phyloP scores from a whole-genome alignment of 2,797 vertebrate species.

The Coranthus polyacanthus region DNA sequence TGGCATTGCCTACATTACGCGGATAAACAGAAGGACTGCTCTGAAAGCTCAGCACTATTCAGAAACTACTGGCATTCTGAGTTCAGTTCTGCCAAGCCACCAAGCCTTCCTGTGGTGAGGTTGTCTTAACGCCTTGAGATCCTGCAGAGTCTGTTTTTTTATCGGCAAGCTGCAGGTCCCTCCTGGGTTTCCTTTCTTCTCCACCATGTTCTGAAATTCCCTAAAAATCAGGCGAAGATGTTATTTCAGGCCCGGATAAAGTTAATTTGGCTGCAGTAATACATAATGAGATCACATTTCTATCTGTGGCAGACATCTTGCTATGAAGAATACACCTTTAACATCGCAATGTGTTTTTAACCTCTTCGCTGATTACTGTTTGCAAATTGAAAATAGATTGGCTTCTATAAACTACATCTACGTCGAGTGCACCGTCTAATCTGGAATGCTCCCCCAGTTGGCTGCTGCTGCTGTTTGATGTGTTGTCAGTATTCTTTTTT shows the following conservation, averaged over 20 bases:
- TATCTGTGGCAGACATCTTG: slow-evolving; percentile 9
- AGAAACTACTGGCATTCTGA: slow-evolving; percentile 61
- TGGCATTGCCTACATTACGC: slow-evolving; percentile 47
- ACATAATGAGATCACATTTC: slow-evolving; percentile 38
- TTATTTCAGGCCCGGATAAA: slow-evolving; percentile 46
- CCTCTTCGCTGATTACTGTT: not conserved
- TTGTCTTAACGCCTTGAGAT: slow-evolving; percentile 66
- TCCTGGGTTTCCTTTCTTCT: slow-evolving; percentile 57
- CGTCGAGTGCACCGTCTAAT: slow-evolving; percentile 19
- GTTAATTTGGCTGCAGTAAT: slow-evolving; percentile 50
- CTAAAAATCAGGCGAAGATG: slow-evolving; percentile 48
- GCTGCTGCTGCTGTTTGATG: slow-evolving; percentile 6
- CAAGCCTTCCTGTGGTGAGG: slow-evolving; percentile 69
- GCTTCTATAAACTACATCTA: not conserved
- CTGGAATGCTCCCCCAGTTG: slow-evolving; percentile 13
- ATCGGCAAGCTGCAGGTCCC: slow-evolving; percentile 51
- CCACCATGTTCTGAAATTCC: slow-evolving; percentile 47
- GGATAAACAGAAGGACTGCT: slow-evolving; percentile 54
- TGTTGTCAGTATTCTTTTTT: slow-evolving; percentile 22
- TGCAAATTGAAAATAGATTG: not conserved
- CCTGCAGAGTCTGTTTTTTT: slow-evolving; percentile 61
- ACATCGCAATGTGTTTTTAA: not conserved
- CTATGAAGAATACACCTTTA: not conserved
- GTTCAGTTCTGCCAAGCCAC: slow-evolving; percentile 71
- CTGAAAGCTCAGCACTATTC: slow-evolving; percentile 57